phyloP scores from a whole-genome alignment of 2,797 vertebrate species.

The Siniperca scherzeri region DNA sequence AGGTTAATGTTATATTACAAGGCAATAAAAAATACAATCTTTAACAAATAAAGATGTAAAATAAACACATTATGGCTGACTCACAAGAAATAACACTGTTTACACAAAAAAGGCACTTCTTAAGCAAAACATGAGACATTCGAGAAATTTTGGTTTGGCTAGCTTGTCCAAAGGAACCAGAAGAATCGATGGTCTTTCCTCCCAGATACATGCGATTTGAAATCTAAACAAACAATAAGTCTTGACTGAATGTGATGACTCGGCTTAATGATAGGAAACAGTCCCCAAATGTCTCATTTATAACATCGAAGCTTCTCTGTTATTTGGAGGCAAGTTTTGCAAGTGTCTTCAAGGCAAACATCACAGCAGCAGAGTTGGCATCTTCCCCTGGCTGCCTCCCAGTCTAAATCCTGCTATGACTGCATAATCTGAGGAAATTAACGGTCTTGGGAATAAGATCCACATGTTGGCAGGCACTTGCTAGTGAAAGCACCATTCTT shows the following conservation, averaged over 20 bases:
- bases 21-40: conserved; percentile 72
- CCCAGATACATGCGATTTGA: conserved; percentile 24
- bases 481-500: conserved; percentile 45
- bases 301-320: conserved; percentile 35
- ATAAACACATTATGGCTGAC: conserved; percentile 73
- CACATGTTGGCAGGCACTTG: conserved; percentile 61
- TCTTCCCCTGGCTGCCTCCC: conserved; percentile 49
- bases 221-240: conserved; percentile 33
- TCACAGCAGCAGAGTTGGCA: conserved; percentile 61
- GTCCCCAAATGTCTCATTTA: conserved; percentile 33
- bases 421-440: conserved; percentile 70
- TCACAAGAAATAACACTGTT: conserved; percentile 84
- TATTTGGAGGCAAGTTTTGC: conserved; percentile 39
- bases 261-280: conserved; percentile 34
- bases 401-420: conserved; percentile 65
- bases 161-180: conserved; percentile 62
- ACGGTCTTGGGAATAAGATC: conserved; percentile 58
- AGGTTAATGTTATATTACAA: conserved; percentile 75
- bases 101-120: conserved; percentile 83
- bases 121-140: conserved; percentile 63
- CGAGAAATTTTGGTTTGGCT: conserved; percentile 75
- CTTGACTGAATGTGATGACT: conserved; percentile 47
- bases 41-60: conserved; percentile 63
- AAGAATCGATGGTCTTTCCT: conserved; percentile 31
- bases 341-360: conserved; percentile 50